Conservation (phyloP, 37 sponge, comb jelly and placozoan genomes). For the Haliclona indistincta region DNA sequence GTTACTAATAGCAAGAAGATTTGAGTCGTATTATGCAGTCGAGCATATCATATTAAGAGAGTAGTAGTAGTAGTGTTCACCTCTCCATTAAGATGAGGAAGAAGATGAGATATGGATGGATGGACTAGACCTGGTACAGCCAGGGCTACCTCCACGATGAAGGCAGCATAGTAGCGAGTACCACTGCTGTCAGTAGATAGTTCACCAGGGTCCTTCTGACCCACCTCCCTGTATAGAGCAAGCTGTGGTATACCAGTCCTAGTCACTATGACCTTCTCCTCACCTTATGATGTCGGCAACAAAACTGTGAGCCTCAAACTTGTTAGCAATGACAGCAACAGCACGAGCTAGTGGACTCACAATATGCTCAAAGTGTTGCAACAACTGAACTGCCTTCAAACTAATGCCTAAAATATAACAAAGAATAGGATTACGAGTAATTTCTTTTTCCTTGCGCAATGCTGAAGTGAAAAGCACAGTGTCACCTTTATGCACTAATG, state of each 20-base stretch:
- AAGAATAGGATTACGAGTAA: neutral
- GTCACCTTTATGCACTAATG: too few relatives aligned
- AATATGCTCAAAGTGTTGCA: slow-evolving; percentile 91
- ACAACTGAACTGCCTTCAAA: slow-evolving; percentile 83
- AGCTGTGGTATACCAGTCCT: neutral
- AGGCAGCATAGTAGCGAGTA: slow-evolving; percentile 64
- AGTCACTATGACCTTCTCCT: neutral
- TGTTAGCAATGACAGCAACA: slow-evolving; percentile 34
- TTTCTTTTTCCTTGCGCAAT: too few relatives aligned
- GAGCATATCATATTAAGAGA: neutral
- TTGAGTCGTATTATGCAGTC: neutral
- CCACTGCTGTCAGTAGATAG: slow-evolving; percentile 82
- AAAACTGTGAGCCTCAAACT: slow-evolving; percentile 42
- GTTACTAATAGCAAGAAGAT: neutral
- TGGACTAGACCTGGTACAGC: slow-evolving; percentile 54
- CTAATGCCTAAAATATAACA: slow-evolving; percentile 57
- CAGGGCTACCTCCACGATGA: slow-evolving; percentile 69
- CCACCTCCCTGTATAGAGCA: slow-evolving; percentile 58
- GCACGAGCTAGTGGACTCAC: slow-evolving; percentile 52
- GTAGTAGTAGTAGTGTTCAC: slow-evolving; percentile 22
- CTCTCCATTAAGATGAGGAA: slow-evolving; percentile 89
- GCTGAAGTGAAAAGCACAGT: too few relatives aligned
- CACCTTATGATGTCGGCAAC: slow-evolving; percentile 71
- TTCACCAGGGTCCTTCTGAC: slow-evolving; percentile 69
- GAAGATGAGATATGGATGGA: slow-evolving; percentile 63